Base-by-base conservation (phyloP, 2,888 invertebrate species). In the Myathropa florea region DNA sequence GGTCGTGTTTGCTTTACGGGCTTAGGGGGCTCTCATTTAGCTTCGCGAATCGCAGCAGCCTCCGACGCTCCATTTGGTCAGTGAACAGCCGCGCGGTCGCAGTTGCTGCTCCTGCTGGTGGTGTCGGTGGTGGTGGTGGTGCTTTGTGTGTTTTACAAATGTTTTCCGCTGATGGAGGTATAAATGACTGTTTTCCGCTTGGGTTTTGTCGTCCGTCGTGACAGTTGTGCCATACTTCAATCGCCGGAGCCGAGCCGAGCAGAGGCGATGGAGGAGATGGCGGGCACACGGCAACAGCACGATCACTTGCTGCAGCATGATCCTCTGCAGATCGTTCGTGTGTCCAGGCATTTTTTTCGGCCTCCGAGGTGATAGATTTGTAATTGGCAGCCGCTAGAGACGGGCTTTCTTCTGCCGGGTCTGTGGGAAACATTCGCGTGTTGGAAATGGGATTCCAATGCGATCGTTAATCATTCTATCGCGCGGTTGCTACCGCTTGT, bases 311-410 rank as follows among this genome's bases (percentile, higher is more conserved):
- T n/a, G n/a, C n/a, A n/a, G 59, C 59, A 72, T 67, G 84, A 81
- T 84, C 81, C 67, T 84, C 55, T 28, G 63, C 53, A 71, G 84
- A 80, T 72, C 73, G 72, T 60, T 67, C 59, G 36, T 60, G 59
- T n/a, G n/a, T n/a, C n/a, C n/a, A n/a, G n/a, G n/a, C n/a, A n/a
- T 77, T 77, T 82, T 76, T 86, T 83, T 28, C 23, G 57, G 76
- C 46, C 70, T 53, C 30, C 39, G 60, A 83, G 83, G 78, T 86
- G 86, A 86, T 86, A 86, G 86, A 86, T 86, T 75, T 83, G 83
- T 86, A 86, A 86, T 86, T 86, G 86, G 86, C 86, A 86, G 83
- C 75, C 85, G n/a, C n/a, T n/a, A n/a, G n/a, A n/a, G n/a, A n/a
- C n/a, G n/a, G 79, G 28, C 81, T 82, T 77, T 81, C 72, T 68